phyloP scores from a whole-genome alignment of 2,888 invertebrate genomes.

The Acanthacorydalis orientalis region DNA sequence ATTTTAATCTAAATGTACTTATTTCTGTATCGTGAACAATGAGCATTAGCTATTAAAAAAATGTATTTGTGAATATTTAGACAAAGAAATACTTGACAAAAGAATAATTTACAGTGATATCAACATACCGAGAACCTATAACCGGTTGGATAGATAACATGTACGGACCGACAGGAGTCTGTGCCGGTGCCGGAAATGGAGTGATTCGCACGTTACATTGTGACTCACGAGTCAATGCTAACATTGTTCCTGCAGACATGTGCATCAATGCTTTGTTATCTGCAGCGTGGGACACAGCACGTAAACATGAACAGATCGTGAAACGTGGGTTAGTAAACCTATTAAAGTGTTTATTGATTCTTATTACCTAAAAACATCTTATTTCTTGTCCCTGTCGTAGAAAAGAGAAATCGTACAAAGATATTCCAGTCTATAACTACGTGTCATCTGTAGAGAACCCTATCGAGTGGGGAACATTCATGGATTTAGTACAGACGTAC shows the following conservation, averaged over 20 bases:
- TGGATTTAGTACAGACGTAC: constrained; percentile 36
- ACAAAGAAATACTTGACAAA: no score
- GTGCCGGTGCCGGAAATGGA: constrained; percentile 60
- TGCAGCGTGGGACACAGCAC: constrained; percentile 53
- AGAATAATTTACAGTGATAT: constrained; percentile 29
- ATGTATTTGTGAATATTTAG: no score
- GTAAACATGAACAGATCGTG: constrained; percentile 10
- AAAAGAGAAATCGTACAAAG: constrained; percentile 13
- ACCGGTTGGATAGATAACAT: constrained; percentile 83
- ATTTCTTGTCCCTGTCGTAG: not conserved
- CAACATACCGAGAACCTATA: constrained; percentile 55
- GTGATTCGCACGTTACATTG: constrained; percentile 57
- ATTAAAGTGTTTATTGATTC: not conserved
- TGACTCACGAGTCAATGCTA: constrained; percentile 48
- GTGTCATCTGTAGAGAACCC: constrained; percentile 74
- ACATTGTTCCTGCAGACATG: constrained; percentile 62
- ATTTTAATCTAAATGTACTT: no score
- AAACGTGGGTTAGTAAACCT: not conserved
- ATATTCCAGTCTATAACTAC: constrained; percentile 67
- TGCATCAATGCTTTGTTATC: constrained; percentile 70
- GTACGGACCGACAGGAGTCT: constrained; percentile 71
- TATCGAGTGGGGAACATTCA: constrained; percentile 58
- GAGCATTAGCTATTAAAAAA: no score
- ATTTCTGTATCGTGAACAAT: no score
- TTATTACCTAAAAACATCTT: not conserved